A percentile compares a stretch with the other conserved stretches of the same genome.
phyloP scores from a whole-genome alignment of 2,888 invertebrate species.

The Sinodicranocentrus sp. region DNA sequence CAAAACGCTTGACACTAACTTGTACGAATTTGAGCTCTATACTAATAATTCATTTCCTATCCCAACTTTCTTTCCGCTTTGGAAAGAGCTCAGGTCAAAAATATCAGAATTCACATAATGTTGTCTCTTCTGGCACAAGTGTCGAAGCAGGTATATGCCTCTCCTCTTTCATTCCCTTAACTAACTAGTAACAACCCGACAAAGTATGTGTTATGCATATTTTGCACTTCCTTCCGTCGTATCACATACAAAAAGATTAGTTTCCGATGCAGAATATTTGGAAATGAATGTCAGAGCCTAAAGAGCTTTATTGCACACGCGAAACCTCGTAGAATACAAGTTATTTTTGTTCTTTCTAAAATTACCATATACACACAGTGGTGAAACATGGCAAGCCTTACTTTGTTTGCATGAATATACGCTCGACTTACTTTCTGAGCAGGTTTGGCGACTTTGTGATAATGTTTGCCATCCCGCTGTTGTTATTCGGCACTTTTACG shows the following conservation, averaged over 20 bases:
- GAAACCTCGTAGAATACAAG: background rate
- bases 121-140: too few species aligned
- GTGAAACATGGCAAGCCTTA: too few species aligned
- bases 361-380: background rate
- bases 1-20: conserved; percentile 29
- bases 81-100: conserved; percentile 18
- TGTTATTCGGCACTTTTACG: conserved; percentile 17
- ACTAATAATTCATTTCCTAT: conserved; percentile 13
- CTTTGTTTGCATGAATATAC: too few species aligned
- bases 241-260: too few species aligned
- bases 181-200: too few species aligned
- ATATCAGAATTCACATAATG: too few species aligned
- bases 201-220: too few species aligned
- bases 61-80: background rate
- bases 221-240: too few species aligned
- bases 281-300: conserved; percentile 5
- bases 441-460: conserved; percentile 4
- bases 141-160: too few species aligned
- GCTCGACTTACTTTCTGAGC: background rate
- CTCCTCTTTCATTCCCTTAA: too few species aligned
- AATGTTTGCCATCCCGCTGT: background rate
- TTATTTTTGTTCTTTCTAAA: conserved; percentile 11
- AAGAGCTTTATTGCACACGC: too few species aligned
- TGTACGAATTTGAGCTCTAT: conserved; percentile 14
- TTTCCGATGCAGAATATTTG: background rate